A percentile compares a stretch with the other conserved stretches of the same genome.
Evolutionary conservation across 2,797 vertebrate species (phyloP).

Genomic region (Periophthalmus magnuspinnatus): DNA sequence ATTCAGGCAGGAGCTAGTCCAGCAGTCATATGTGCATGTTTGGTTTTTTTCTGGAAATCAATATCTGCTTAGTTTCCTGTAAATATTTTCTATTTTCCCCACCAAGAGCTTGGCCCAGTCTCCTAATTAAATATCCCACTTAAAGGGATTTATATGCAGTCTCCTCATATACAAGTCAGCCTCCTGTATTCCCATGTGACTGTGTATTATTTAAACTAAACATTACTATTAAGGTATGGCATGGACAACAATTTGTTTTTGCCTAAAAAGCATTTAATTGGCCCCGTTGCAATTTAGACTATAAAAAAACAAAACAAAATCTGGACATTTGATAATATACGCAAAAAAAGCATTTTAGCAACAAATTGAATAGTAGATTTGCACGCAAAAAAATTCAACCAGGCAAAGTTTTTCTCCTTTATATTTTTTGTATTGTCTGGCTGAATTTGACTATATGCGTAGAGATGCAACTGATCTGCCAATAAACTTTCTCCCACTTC

Average conservation of each 20-base stretch:
- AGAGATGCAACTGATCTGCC: slow-evolving; percentile 44
- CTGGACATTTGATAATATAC: background rate
- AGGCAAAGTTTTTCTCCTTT: slow-evolving; percentile 45
- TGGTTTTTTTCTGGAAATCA: background rate
- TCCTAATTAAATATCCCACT: background rate
- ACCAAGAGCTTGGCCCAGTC: background rate
- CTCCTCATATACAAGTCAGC: too few species aligned
- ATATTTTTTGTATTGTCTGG: slow-evolving; percentile 66
- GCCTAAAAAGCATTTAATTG: background rate
- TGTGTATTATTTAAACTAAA: background rate
- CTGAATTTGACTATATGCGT: slow-evolving; percentile 67
- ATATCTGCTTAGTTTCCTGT: too few species aligned
- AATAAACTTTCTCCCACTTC: slow-evolving; percentile 60
- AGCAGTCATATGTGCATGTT: background rate
- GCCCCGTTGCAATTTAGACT: background rate
- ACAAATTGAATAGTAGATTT: slow-evolving; percentile 11
- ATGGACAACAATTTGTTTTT: background rate
- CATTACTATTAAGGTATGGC: background rate
- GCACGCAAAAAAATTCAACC: slow-evolving; percentile 68
- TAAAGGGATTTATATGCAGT: background rate
- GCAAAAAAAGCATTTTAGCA: slow-evolving; percentile 34
- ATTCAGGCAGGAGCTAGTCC: background rate
- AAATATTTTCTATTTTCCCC: too few species aligned
- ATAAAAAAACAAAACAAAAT: background rate
- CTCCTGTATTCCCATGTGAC: too few species aligned